Conservation (phyloP, 2,797 vertebrate species). For the Danio choprae region DNA sequence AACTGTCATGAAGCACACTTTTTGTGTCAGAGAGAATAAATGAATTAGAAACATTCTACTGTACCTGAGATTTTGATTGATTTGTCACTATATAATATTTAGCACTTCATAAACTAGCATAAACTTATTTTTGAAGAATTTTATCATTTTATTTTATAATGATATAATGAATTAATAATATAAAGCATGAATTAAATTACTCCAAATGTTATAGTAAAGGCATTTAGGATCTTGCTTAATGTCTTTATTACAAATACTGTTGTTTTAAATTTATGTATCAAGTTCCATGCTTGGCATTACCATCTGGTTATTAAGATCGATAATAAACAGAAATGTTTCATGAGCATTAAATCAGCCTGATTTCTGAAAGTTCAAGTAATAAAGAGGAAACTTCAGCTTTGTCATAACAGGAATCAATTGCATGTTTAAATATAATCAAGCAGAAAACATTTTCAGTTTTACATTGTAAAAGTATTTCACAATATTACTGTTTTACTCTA, state of each 20-base stretch:
- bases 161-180: too few species aligned
- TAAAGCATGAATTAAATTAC: neutral
- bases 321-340: neutral
- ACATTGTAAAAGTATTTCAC: too few species aligned
- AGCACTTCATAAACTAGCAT: neutral
- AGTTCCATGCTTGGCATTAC: too few species aligned
- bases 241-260: neutral
- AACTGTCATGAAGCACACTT: neutral
- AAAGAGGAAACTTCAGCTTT: neutral
- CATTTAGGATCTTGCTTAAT: neutral
- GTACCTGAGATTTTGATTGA: neutral
- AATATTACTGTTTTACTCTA: too few species aligned
- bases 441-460: too few species aligned
- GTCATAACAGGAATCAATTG: neutral
- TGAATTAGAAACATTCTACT: neutral
- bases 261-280: too few species aligned
- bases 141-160: neutral
- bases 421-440: neutral
- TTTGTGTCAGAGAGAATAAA: neutral
- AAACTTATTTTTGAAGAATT: neutral
- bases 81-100: neutral
- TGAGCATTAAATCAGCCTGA: neutral
- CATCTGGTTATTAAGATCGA: neutral
- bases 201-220: neutral
- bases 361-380: neutral